A percentile compares a stretch with the other conserved stretches of the same genome.
Conservation (phyloP, 2,113 vertebrate genomes). For the human region GRCh38 chr3:130575001-130575500, state of each 20-base stretch:
- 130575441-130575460: not conserved
- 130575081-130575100: not conserved
- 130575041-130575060: not conserved
- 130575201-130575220: not conserved
- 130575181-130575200: not conserved
- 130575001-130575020: not conserved
- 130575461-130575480: not conserved
- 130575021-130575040: not conserved
- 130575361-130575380: not conserved
- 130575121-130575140: not conserved
- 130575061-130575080: not conserved
- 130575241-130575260: not conserved
- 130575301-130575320: not conserved
- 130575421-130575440: not conserved
- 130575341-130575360: not conserved
- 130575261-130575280: slow-evolving; percentile 14
- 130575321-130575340: slow-evolving; percentile 7
- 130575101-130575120: not conserved
- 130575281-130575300: not conserved
- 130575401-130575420: not conserved
- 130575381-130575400: not conserved
- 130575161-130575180: not conserved
- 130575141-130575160: not conserved
- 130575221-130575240: not conserved
- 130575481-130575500: not conserved